Conservation (phyloP, 2,113 vertebrate genomes). For the Haplochromis vanheusdeni region DNA sequence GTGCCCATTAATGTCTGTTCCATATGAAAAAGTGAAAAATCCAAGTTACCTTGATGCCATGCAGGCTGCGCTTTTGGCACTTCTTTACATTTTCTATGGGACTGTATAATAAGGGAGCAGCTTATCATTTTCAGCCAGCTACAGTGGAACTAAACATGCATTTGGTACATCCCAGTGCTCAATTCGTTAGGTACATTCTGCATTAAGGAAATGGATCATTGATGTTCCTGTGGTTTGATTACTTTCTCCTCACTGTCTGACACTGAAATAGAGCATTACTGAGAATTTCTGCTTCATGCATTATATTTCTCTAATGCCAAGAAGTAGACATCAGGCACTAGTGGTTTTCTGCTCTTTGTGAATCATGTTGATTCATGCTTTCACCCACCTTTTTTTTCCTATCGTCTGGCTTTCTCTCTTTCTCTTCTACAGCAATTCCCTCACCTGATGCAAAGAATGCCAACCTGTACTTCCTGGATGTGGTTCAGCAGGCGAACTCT, state of each 20-base stretch:
- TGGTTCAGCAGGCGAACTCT: constrained; percentile 97
- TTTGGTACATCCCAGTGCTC: not conserved
- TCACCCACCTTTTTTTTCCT: not conserved
- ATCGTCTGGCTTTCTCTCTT: not conserved
- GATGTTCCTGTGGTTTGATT: not conserved
- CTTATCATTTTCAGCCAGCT: constrained; percentile 10
- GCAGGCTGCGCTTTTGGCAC: not conserved
- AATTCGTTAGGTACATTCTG: not conserved
- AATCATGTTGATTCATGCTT: not conserved
- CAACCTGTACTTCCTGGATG: constrained; percentile 97
- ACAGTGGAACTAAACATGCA: constrained; percentile 5
- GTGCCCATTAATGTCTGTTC: not conserved
- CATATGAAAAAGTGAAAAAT: not conserved
- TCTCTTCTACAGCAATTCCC: constrained; percentile 81
- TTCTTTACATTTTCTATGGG: not conserved
- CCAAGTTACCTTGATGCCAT: not conserved
- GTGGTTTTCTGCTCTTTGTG: not conserved
- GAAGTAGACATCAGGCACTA: not conserved
- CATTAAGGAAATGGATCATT: not conserved
- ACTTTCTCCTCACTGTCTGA: not conserved
- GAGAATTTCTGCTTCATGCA: not conserved
- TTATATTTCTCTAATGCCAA: not conserved
- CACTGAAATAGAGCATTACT: not conserved
- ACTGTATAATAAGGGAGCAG: not conserved
- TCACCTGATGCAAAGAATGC: constrained; percentile 93